phyloP scores from a whole-genome alignment of 2,113 vertebrate species.

The Callaeas wilsoni region DNA sequence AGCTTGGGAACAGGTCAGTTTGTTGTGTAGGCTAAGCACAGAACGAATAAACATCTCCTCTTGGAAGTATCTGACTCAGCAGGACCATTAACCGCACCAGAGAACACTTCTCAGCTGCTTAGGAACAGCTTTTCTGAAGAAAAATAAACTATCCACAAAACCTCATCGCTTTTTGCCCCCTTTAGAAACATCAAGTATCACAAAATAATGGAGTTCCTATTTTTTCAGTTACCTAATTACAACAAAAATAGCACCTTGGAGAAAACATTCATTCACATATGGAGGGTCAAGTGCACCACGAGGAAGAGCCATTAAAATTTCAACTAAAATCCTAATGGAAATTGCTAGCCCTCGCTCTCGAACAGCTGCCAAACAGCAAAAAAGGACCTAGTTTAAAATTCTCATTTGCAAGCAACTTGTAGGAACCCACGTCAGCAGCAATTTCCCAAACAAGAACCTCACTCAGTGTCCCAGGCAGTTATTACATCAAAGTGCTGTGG shows the following conservation, averaged over 20 bases:
- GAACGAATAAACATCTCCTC: slow-evolving; percentile 31
- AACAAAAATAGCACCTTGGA: not conserved
- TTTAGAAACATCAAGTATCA: not conserved
- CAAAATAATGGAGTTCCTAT: not conserved
- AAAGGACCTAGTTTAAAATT: not conserved
- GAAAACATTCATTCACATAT: not conserved
- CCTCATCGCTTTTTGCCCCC: not conserved
- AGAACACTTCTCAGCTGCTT: not conserved
- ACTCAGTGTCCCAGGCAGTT: not conserved
- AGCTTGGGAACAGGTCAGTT: not conserved
- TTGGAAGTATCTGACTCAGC: slow-evolving; percentile 18
- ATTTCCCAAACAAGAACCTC: not conserved
- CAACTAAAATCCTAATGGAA: not conserved
- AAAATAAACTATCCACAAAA: not conserved
- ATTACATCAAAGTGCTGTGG: not conserved
- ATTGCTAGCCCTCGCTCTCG: not conserved
- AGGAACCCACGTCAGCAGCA: not conserved
- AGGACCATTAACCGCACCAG: not conserved
- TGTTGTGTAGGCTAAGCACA: not conserved
- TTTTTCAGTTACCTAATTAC: not conserved
- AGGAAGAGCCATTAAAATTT: not conserved
- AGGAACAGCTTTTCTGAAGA: not conserved
- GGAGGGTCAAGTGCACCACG: not conserved
- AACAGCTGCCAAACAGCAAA: not conserved
- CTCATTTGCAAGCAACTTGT: not conserved